Base-by-base conservation (phyloP, 2,113 vertebrate genomes). In the Bujurquina vittata region DNA sequence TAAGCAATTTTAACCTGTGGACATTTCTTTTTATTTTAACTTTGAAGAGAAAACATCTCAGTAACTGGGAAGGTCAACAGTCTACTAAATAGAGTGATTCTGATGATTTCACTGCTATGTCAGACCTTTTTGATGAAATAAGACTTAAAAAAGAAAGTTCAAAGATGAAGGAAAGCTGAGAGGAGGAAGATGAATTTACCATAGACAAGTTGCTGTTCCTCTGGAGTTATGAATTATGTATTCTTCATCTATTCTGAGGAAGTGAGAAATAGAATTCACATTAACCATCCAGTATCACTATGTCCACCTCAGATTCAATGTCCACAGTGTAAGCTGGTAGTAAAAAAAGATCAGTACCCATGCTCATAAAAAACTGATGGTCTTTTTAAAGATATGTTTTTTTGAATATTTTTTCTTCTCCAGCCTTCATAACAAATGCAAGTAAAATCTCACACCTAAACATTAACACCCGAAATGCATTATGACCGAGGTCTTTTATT, bases 221-320 rank as follows among this genome's bases (percentile, higher is more conserved):
- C 94, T 81, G 81, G 87, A 84, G 87, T 91, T 88, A 95, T 96
- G 93, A 95, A 96, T 96, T 94, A 96, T 95, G 90, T 84, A 95
- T 95, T 85, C 80, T 73, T 92, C 91, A 90, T 93, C 93, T 93
- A 93, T 94, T 90, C 74, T 75, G 84, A 91, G 90, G 94, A 95
- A 87, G 89, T 84, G 87, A 94, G 91, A 91, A 94, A 93, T 93
- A 89, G 92, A 95, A 94, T 93, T 94, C 93, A 75, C 88, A 94
- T 96, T 95, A 95, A 95, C 85, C 79, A 91, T 90, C 89, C 61
- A 72, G 79, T 84, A 80, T 87, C 87, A 87, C 87, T 86, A 72
- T 56, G 83, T 93, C 90, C 84, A 91, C 82, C 91, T 91, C 86
- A 31, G 84, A 89, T 72, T 61, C 76, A 72, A 33, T 83, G 89